Conservation (phyloP, 2,888 invertebrate species). For the Drosophila merina region DNA sequence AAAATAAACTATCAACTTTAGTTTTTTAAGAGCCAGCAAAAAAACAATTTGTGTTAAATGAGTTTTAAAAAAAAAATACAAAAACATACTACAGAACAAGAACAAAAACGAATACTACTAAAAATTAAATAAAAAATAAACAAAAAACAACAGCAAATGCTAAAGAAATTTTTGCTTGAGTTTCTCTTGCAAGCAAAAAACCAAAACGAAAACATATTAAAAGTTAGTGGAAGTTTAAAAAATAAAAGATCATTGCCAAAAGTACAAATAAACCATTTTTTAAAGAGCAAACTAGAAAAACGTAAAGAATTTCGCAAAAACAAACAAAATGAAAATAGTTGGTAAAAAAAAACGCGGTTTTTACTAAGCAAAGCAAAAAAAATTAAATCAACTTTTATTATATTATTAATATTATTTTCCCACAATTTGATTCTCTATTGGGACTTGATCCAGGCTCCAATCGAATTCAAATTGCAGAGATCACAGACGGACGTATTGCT, state of each 20-base stretch:
- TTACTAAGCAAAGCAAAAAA: constrained; percentile 45
- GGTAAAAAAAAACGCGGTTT: constrained; percentile 63
- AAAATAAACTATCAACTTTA: constrained; percentile 50
- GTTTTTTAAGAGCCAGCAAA: constrained; percentile 65
- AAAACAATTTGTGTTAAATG: constrained; percentile 65
- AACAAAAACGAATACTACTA: constrained; percentile 58
- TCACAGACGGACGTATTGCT: constrained; percentile 9
- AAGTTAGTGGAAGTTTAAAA: constrained; percentile 70
- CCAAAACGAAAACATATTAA: constrained; percentile 43
- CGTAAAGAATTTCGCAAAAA: constrained; percentile 72
- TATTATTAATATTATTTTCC: constrained; percentile 37
- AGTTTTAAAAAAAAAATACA: constrained; percentile 55
- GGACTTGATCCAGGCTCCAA: constrained; percentile 56
- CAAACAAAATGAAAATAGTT: constrained; percentile 56
- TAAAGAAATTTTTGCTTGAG: constrained; percentile 64
- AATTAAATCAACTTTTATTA: constrained; percentile 3
- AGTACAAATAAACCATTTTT: constrained; percentile 82
- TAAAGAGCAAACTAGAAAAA: constrained; percentile 72
- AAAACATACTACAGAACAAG: constrained; percentile 45
- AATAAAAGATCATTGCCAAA: constrained; percentile 83
- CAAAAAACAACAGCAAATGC: constrained; percentile 38
- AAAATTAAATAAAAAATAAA: constrained; percentile 22
- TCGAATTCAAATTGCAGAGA: constrained; percentile 60
- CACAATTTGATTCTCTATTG: constrained; percentile 66
- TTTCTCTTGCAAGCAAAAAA: constrained; percentile 49